phyloP scores from a whole-genome alignment of 1,140 invertebrate species.

The Protaetia brevitarsis region DNA sequence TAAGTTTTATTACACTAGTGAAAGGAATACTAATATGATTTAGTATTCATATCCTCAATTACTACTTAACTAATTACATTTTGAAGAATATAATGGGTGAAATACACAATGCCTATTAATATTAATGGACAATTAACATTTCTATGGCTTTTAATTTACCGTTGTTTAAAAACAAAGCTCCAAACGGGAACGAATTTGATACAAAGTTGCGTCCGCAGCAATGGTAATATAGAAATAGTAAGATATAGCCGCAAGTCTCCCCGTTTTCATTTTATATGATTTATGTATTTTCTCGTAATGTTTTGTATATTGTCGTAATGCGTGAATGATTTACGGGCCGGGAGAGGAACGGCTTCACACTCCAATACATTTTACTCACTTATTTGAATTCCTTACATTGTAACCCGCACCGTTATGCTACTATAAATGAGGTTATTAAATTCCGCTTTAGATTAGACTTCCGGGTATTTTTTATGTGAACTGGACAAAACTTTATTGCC shows the following conservation, averaged over 20 bases:
- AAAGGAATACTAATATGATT: no score
- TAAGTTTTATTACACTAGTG: no score
- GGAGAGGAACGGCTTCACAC: neutral
- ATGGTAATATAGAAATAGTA: neutral
- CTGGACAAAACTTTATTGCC: constrained; percentile 14
- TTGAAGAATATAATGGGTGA: neutral
- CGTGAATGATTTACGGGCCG: constrained; percentile 4
- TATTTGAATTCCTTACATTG: constrained; percentile 17
- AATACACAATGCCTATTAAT: neutral
- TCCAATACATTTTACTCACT: constrained; percentile 15
- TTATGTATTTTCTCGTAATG: constrained; percentile 1
- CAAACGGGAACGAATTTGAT: neutral
- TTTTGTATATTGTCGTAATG: constrained; percentile 13
- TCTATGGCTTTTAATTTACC: neutral
- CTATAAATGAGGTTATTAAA: constrained; percentile 17
- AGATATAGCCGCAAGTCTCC: neutral
- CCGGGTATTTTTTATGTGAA: constrained; percentile 18
- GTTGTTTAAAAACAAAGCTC: neutral
- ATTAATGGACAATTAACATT: neutral
- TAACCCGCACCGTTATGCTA: neutral
- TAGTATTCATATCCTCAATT: no score
- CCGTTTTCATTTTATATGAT: constrained; percentile 6
- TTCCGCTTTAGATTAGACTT: constrained; percentile 14
- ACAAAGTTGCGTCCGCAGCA: neutral
- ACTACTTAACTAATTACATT: no score